Conservation (phyloP, 2,113 vertebrate genomes). For the Oenanthe melanoleuca region DNA sequence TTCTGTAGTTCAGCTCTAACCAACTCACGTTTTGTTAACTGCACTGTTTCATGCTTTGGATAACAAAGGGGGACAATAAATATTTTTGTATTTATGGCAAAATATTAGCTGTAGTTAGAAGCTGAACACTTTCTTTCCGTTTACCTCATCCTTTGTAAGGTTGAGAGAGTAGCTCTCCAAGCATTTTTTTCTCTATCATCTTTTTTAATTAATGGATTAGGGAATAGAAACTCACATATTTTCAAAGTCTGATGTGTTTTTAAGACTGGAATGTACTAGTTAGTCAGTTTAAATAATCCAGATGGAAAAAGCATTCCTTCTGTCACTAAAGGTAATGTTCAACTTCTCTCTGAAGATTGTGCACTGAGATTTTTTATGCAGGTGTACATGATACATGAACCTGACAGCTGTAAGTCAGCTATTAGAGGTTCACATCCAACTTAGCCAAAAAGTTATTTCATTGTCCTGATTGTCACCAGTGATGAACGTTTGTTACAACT, state of each 20-base stretch:
- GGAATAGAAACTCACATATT: background rate
- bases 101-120: background rate
- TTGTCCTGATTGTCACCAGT: background rate
- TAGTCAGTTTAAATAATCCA: background rate
- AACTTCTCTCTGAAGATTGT: background rate
- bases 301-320: background rate
- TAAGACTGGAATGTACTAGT: background rate
- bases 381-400: background rate
- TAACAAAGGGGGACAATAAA: background rate
- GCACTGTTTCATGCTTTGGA: background rate
- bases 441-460: background rate
- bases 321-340: background rate
- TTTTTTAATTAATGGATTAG: background rate
- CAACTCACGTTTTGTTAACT: background rate
- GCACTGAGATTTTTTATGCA: background rate
- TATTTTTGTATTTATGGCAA: background rate
- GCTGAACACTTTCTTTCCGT: background rate
- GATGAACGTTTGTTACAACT: background rate
- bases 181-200: rapidly evolving
- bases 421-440: background rate
- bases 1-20: background rate
- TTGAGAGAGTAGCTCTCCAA: background rate
- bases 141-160: background rate
- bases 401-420: background rate
- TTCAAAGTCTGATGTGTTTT: background rate